These are phyloP conservation scores for Bombus haemorrhoidalis DNA, from an alignment of 1,140 invertebrate genomes.

Conservation along the genomic window DNA sequence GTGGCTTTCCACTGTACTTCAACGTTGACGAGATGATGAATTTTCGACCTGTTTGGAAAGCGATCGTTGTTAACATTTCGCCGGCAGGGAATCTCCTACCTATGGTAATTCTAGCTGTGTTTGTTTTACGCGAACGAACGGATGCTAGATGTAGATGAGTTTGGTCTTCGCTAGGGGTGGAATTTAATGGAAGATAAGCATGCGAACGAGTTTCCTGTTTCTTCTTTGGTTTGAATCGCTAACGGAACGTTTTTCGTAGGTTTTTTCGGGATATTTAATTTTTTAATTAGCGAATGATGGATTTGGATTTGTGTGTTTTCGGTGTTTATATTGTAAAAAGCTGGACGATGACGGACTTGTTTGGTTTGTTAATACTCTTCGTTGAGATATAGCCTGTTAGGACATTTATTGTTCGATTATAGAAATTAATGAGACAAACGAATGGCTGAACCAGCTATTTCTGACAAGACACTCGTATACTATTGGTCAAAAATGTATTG, in stretches of 20 bases:
- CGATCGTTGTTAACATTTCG: not conserved
- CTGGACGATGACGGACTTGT: too few relatives aligned
- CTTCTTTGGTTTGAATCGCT: not conserved
- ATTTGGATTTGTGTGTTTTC: too few relatives aligned
- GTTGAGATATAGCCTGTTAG: too few relatives aligned
- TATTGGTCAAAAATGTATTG: too few relatives aligned
- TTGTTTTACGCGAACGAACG: not conserved
- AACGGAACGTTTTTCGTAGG: accelerated
- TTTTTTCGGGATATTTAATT: not conserved
- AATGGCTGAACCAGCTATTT: too few relatives aligned
- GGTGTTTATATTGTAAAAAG: too few relatives aligned
- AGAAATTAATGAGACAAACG: too few relatives aligned
- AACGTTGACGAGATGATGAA: not conserved
- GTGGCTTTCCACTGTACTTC: slow-evolving; percentile 63
- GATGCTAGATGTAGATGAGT: not conserved
- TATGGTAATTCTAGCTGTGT: not conserved
- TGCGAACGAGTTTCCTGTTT: not conserved
- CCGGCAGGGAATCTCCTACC: not conserved
- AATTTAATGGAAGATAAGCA: slow-evolving; percentile 1
- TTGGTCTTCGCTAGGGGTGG: not conserved
- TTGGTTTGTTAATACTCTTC: too few relatives aligned
- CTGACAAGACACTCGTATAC: too few relatives aligned
- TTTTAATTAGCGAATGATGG: not conserved
- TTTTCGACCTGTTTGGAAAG: not conserved
- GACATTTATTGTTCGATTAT: too few relatives aligned